Evolutionary conservation across 1,140 invertebrate species (phyloP).

Genomic region (Drosophila auraria): DNA sequence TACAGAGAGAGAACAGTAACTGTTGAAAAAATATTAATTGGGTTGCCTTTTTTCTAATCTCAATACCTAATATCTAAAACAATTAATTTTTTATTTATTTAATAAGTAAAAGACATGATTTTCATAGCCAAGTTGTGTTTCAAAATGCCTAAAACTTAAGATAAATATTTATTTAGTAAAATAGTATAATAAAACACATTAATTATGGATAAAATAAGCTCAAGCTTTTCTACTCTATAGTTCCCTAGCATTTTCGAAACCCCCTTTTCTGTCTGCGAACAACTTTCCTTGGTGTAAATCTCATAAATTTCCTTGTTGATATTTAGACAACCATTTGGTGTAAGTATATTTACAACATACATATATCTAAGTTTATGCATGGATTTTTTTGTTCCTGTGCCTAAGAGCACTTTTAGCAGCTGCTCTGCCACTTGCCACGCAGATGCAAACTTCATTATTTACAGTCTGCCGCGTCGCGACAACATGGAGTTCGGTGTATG

Average conservation of each 20-base stretch:
- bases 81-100: too few species aligned
- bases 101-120: not conserved
- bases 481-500: slow-evolving; percentile 42
- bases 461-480: slow-evolving; percentile 80
- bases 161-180: too few species aligned
- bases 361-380: slow-evolving; percentile 16
- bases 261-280: slow-evolving; percentile 17
- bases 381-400: slow-evolving; percentile 33
- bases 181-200: too few species aligned
- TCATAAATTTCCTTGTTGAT: slow-evolving; percentile 57
- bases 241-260: too few species aligned
- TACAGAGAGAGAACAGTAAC: slow-evolving; percentile 4
- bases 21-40: not conserved
- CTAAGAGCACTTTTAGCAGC: slow-evolving; percentile 58
- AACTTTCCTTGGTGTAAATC: slow-evolving; percentile 40
- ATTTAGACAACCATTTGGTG: slow-evolving; percentile 55
- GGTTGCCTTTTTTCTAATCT: too few species aligned
- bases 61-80: too few species aligned
- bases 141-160: too few species aligned
- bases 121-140: too few species aligned
- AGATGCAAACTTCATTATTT: slow-evolving; percentile 81
- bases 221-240: too few species aligned
- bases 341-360: slow-evolving; percentile 50
- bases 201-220: too few species aligned
- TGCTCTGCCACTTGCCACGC: slow-evolving; percentile 53